Conservation (phyloP, 2,113 vertebrate genomes). For the Tupaia chinensis region DNA sequence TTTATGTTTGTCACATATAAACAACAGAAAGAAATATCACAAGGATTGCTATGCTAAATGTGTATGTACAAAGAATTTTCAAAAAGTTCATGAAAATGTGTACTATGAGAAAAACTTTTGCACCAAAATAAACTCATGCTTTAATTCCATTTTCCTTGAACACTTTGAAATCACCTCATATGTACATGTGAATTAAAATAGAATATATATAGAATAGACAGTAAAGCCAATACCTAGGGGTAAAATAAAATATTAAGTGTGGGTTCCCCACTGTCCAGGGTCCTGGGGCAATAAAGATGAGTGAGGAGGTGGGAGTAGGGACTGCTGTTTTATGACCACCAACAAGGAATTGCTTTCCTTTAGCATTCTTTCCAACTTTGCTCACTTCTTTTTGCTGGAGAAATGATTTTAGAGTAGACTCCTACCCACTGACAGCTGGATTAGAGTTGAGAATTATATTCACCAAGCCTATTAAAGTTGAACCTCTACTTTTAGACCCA, state of each 20-base stretch:
- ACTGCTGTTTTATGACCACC: constrained; percentile 54
- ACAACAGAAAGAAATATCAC: not conserved
- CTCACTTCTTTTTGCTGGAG: constrained; percentile 67
- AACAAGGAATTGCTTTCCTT: constrained; percentile 61
- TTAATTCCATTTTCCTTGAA: too few species aligned
- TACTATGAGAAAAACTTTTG: too few species aligned
- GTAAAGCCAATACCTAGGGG: not conserved
- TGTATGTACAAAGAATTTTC: not conserved
- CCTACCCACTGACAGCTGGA: constrained; percentile 63
- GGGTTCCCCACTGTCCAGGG: constrained; percentile 44
- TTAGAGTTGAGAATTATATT: constrained; percentile 61
- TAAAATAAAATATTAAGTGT: constrained; percentile 52
- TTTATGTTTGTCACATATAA: not conserved
- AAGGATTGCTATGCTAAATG: not conserved
- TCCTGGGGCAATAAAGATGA: constrained; percentile 54
- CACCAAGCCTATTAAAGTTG: not conserved
- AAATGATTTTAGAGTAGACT: constrained; percentile 67
- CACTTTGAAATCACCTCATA: not conserved
- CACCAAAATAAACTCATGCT: too few species aligned
- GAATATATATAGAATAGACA: not conserved
- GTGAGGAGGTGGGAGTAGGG: constrained; percentile 36
- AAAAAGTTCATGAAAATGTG: too few species aligned
- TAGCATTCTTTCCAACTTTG: constrained; percentile 71
- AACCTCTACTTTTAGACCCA: not conserved
- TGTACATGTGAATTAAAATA: not conserved